Base-by-base conservation (phyloP, 1,140 invertebrate genomes). In the Varroa destructor region DNA sequence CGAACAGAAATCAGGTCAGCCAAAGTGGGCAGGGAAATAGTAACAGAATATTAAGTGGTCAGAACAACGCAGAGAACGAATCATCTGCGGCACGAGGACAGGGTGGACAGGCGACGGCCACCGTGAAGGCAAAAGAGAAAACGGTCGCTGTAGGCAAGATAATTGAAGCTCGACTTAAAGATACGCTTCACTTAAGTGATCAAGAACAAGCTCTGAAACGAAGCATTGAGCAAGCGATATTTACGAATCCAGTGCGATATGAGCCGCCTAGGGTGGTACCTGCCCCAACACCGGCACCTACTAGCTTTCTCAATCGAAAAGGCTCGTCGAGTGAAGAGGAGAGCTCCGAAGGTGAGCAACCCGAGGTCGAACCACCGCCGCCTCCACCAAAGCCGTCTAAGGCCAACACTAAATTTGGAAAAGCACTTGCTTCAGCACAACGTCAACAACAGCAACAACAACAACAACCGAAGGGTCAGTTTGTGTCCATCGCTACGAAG, bases 221-320 rank as follows among this genome's bases (percentile, higher is more conserved):
- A 37, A 67, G 61, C 61, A 67, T 67, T 46, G 61, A 67, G 37
- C 40, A 67, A 67, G 61, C 61, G 14, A 67, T 67, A 67, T 67
- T 67, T 37, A 67, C 61, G 12, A 67, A 67, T 67, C 61, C 61
- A 43, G 61, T 67, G 14, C 61, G 61, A 37, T 67, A 67, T 37
- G 61, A 67, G 61, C 14, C 46, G 10, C 46, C 61, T 3, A 40
- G 61, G 40, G 61, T 14, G 2, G 12, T 46, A 46, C 12, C 40
- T 25, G 61, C 3, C 37, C 61, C 61, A 46, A 37, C 40, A 43
- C 37, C 40, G 37, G 12, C 12, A 4, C 37, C 61, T n/a, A 40
- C 40, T 12, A 40, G 40, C 12, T 3, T 51, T 51, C 46, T 51
- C 3, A 51, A 51, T 51, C 61, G 61, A 2, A 67, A 40, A 67